phyloP scores from a whole-genome alignment of 2,113 vertebrate species.

The Acanthisitta chloris region DNA sequence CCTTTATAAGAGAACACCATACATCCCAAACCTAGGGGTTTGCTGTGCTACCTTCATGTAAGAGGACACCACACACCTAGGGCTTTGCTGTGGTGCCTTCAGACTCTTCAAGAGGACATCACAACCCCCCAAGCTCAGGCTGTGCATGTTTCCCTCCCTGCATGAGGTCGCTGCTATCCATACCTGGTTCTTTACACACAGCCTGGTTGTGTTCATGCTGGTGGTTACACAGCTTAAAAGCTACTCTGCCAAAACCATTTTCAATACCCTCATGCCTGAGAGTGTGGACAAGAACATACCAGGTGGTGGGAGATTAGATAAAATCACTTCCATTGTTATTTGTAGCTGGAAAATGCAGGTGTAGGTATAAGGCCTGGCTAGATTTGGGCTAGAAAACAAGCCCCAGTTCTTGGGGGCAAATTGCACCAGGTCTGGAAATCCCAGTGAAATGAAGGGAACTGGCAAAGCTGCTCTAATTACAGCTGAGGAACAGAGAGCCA shows the following conservation, averaged over 20 bases:
- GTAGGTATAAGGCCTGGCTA: neutral
- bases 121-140: neutral
- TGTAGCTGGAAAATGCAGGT: slow-evolving; percentile 42
- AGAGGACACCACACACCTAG: too few relatives aligned
- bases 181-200: neutral
- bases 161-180: neutral
- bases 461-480: slow-evolving; percentile 26
- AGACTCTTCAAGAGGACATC: neutral
- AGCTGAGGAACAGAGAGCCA: slow-evolving; percentile 19
- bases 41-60: too few relatives aligned
- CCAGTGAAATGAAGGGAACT: neutral
- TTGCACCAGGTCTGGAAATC: slow-evolving; percentile 26
- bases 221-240: neutral
- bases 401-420: neutral
- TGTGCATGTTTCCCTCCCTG: neutral
- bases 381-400: neutral
- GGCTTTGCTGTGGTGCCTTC: too few relatives aligned
- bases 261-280: slow-evolving; percentile 14
- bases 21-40: too few relatives aligned
- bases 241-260: neutral
- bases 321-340: slow-evolving; percentile 56
- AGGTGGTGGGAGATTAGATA: slow-evolving; percentile 58
- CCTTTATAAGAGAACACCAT: too few relatives aligned
- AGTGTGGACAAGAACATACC: slow-evolving; percentile 39
- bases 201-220: neutral